phyloP scores from a whole-genome alignment of 2,888 invertebrate genomes.

The Clitarchus hookeri region DNA sequence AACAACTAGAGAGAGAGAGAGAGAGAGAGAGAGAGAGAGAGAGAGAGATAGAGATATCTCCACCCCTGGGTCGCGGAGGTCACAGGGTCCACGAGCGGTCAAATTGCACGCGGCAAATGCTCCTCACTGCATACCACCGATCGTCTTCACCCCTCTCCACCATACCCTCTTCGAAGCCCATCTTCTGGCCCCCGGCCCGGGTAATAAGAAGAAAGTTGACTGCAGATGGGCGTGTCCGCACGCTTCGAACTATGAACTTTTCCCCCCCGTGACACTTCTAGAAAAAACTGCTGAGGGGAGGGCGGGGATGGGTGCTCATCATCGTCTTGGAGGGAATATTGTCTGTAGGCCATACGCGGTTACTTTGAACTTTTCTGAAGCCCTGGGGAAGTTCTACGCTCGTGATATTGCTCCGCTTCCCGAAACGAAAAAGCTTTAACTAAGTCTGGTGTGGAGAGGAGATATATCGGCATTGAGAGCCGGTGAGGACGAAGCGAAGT shows the following conservation, averaged over 20 bases:
- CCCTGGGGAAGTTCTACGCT: too few relatives aligned
- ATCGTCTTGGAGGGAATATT: background rate
- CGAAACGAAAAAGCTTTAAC: too few relatives aligned
- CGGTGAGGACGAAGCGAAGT: too few relatives aligned
- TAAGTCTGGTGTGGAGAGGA: too few relatives aligned
- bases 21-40: background rate
- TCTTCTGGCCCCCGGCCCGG: background rate
- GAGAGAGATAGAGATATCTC: too few relatives aligned
- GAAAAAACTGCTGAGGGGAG: background rate
- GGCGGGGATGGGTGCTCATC: background rate
- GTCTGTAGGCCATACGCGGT: too few relatives aligned
- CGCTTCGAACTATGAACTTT: background rate
- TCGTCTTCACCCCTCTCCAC: background rate
- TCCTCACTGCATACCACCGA: background rate
- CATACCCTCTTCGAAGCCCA: background rate
- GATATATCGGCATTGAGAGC: too few relatives aligned
- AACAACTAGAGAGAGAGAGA: too few relatives aligned
- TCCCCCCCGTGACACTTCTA: background rate
- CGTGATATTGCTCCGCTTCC: too few relatives aligned
- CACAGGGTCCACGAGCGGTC: background rate
- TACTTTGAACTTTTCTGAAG: too few relatives aligned
- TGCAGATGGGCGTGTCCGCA: background rate
- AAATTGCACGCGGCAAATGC: slow-evolving; percentile 1
- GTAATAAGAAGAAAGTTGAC: background rate
- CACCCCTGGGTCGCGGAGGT: background rate